Evolutionary conservation across 2,888 invertebrate species (phyloP).

Genomic region (Dryobotodes eremita): DNA sequence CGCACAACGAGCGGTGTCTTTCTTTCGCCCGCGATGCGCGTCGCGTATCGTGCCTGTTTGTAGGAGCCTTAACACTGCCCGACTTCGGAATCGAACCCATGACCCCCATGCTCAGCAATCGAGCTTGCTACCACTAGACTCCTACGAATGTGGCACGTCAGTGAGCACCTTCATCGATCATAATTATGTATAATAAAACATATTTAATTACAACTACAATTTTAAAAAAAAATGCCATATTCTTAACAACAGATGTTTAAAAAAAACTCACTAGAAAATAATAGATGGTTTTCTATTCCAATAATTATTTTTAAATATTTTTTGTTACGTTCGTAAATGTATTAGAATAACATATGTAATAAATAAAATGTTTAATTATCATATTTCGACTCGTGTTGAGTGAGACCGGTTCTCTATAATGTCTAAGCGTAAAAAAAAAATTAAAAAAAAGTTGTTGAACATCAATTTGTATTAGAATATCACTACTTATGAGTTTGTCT

Average conservation of each 20-base stretch:
- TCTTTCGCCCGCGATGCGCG: too few species aligned
- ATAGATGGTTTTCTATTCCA: conserved; percentile 18
- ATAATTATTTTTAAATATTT: conserved; percentile 36
- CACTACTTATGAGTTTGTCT: conserved; percentile 24
- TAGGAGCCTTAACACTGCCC: too few species aligned
- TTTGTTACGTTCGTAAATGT: conserved; percentile 49
- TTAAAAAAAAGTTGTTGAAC: conserved; percentile 47
- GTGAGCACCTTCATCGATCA: not conserved
- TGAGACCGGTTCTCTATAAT: conserved; percentile 37
- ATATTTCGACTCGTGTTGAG: conserved; percentile 42
- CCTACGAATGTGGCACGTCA: not conserved
- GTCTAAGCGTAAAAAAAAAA: conserved; percentile 28
- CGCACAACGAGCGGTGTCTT: too few species aligned
- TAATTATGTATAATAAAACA: not conserved
- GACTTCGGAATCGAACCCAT: not conserved
- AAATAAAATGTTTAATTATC: conserved; percentile 59
- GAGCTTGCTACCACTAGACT: not conserved
- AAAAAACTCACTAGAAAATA: conserved; percentile 25
- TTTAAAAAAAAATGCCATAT: not conserved
- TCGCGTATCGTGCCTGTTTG: too few species aligned
- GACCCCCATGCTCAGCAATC: not conserved
- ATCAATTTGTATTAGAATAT: conserved; percentile 43
- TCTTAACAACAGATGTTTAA: conserved; percentile 21
- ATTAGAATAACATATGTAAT: conserved; percentile 58
- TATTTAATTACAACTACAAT: not conserved